These are phyloP conservation scores for Koerneria pararmatus DNA, from an alignment of 2,888 invertebrate species.

Conservation along the genomic window DNA sequence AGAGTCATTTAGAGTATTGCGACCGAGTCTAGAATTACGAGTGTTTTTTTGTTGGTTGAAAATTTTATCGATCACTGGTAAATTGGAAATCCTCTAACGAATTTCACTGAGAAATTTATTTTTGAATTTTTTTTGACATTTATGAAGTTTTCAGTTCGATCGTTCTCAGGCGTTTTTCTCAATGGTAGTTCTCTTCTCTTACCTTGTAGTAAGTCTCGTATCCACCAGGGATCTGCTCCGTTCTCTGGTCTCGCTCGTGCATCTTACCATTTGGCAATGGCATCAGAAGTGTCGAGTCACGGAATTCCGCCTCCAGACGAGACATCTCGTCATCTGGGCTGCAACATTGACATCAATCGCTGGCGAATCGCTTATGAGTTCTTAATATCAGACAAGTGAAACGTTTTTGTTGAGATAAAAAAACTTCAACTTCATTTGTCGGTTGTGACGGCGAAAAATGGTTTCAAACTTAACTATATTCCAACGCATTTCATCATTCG, in stretches of 20 bases:
- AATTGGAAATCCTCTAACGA: too few species aligned
- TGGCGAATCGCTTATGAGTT: background rate
- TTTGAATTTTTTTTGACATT: too few species aligned
- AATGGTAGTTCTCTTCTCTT: too few species aligned
- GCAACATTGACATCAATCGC: background rate
- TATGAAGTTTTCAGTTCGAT: too few species aligned
- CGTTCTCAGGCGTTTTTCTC: too few species aligned
- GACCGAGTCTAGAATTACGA: too few species aligned
- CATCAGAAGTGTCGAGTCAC: conserved; percentile 50
- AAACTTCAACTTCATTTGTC: conserved; percentile 26
- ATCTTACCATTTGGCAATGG: conserved; percentile 46
- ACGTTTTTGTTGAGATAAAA: background rate
- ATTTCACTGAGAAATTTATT: too few species aligned
- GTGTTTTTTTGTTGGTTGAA: too few species aligned
- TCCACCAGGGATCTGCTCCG: conserved; percentile 57
- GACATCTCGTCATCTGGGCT: conserved; percentile 52
- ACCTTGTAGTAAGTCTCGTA: conserved; percentile 55
- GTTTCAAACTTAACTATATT: too few species aligned
- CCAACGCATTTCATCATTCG: too few species aligned
- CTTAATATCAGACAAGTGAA: background rate
- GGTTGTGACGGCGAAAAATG: conserved; percentile 32
- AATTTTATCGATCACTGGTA: too few species aligned
- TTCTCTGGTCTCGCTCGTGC: conserved; percentile 24
- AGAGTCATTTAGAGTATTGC: too few species aligned
- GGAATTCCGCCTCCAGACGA: conserved; percentile 48